A percentile compares a stretch with the other conserved stretches of the same genome.
phyloP scores from a whole-genome alignment of 2,797 vertebrate genomes.

The Pseudochaenichthys georgianus region DNA sequence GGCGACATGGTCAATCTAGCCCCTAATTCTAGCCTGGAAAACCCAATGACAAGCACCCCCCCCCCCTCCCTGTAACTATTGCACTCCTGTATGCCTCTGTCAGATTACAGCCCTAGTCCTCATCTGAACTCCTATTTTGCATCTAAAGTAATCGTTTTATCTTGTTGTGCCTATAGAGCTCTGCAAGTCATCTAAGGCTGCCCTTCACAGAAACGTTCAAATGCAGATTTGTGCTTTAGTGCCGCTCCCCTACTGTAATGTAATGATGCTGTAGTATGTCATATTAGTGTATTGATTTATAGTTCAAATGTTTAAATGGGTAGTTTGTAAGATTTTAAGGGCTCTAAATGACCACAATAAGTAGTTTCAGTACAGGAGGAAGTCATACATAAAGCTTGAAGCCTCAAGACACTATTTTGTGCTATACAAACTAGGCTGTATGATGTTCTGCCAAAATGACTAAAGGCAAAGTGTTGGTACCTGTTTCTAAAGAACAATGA shows the following conservation, averaged over 20 bases:
- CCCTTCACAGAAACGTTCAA: slow-evolving; percentile 49
- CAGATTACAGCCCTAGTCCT: slow-evolving; percentile 68
- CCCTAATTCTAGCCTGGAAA: slow-evolving; percentile 73
- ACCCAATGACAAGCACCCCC: slow-evolving; percentile 57
- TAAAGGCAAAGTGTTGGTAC: background rate
- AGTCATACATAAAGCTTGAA: background rate
- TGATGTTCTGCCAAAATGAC: background rate
- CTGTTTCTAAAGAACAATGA: background rate
- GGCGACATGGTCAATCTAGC: slow-evolving; percentile 81
- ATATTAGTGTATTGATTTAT: slow-evolving; percentile 1
- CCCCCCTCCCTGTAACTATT: background rate
- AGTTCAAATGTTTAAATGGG: slow-evolving; percentile 22
- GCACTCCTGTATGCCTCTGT: slow-evolving; percentile 53
- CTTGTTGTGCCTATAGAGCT: slow-evolving; percentile 38
- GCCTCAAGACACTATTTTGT: background rate
- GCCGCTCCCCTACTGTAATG: slow-evolving; percentile 16
- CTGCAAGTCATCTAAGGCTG: slow-evolving; percentile 14
- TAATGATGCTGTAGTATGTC: background rate
- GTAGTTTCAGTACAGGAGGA: background rate
- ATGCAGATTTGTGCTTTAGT: slow-evolving; percentile 41
- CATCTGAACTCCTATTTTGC: slow-evolving; percentile 66
- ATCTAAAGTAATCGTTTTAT: slow-evolving; percentile 67
- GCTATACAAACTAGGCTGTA: background rate
- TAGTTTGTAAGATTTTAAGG: slow-evolving; percentile 9
- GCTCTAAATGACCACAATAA: slow-evolving; percentile 19